Evolutionary conservation across 1,140 invertebrate genomes (phyloP).

Genomic region (Sipha flava): DNA sequence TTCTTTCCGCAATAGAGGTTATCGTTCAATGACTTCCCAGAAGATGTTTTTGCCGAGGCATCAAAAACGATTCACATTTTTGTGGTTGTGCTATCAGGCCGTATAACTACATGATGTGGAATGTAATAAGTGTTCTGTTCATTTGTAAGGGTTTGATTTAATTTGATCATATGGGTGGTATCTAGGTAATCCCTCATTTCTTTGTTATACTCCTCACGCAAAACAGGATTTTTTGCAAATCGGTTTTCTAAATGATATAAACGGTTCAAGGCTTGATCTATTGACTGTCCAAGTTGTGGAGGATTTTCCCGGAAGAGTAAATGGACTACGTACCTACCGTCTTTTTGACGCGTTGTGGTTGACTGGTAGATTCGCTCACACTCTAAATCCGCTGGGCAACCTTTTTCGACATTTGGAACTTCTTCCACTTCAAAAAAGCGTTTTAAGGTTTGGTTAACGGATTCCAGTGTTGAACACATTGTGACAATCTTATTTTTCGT

Average conservation of each 20-base stretch:
- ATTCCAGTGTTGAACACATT: neutral
- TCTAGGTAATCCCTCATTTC: no score
- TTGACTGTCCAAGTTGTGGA: neutral
- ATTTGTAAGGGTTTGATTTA: no score
- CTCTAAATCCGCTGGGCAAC: neutral
- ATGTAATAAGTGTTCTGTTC: neutral
- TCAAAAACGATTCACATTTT: conserved; percentile 41
- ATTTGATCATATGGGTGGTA: no score
- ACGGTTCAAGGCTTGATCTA: neutral
- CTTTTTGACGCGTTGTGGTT: neutral
- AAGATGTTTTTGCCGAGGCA: conserved; percentile 20
- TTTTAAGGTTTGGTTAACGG: neutral
- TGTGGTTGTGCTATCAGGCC: conserved; percentile 27
- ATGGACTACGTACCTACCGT: neutral
- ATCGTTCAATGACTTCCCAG: neutral
- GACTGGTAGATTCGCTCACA: neutral
- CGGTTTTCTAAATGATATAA: neutral
- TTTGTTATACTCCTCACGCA: no score
- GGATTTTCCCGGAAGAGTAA: neutral
- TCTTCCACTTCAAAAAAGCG: neutral
- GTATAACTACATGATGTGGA: neutral
- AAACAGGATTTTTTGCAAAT: no score
- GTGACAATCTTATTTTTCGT: neutral
- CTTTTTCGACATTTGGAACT: neutral
- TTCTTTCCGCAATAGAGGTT: conserved; percentile 1